Conservation (phyloP, 2,888 invertebrate species). For the Cryptocheilus praepositus region DNA sequence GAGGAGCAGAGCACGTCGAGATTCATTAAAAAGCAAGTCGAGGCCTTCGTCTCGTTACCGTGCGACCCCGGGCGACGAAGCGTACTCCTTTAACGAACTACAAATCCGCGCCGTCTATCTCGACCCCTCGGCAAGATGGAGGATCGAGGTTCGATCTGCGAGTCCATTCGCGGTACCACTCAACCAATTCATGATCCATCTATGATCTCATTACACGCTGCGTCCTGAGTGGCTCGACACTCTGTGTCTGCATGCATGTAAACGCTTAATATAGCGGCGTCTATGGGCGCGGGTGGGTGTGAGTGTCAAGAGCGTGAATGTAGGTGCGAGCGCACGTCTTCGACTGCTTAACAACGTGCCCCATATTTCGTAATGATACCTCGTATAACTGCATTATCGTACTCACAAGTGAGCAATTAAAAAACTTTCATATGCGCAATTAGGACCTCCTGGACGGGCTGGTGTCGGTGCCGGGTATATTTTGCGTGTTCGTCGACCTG, state of each 20-base stretch:
- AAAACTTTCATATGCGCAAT: constrained; percentile 46
- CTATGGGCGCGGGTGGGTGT: no score
- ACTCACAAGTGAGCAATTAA: constrained; percentile 47
- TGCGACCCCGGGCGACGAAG: constrained; percentile 40
- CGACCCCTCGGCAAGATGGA: constrained; percentile 3
- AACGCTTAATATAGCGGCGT: no score
- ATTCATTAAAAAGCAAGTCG: constrained; percentile 48
- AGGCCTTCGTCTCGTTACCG: constrained; percentile 44
- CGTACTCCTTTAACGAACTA: constrained; percentile 61
- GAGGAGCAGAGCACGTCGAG: constrained; percentile 25
- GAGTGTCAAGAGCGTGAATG: no score
- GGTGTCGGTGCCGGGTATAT: no score
- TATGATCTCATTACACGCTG: constrained; percentile 6
- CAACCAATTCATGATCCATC: constrained; percentile 23
- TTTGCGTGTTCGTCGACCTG: no score
- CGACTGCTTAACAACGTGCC: constrained; percentile 48
- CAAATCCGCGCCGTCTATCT: constrained; percentile 21
- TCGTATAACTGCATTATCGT: constrained; percentile 40
- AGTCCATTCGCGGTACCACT: constrained; percentile 33
- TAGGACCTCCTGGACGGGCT: constrained; percentile 19
- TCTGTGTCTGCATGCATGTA: not conserved
- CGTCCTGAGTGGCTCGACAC: not conserved
- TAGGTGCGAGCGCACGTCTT: constrained; percentile 23
- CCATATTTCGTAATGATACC: constrained; percentile 53
- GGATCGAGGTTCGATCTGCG: constrained; percentile 28